Percentiles rank a stretch among this genome's conserved stretches.
phyloP scores from a whole-genome alignment of 2,113 vertebrate genomes.

The Noctilio leporinus region DNA sequence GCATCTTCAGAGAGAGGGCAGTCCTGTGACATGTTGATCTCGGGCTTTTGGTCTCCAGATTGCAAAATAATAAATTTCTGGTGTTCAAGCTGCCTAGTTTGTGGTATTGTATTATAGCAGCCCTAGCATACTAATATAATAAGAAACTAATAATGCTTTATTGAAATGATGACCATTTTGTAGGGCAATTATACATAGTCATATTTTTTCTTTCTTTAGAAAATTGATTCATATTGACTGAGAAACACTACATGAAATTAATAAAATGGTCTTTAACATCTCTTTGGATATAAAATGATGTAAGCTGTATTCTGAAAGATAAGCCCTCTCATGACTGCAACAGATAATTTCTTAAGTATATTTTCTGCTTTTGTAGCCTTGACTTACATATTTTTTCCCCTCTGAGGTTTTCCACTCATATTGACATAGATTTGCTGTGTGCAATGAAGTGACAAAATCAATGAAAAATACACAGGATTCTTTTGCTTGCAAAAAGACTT shows the following conservation, averaged over 20 bases:
- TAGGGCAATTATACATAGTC: neutral
- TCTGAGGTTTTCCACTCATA: constrained; percentile 78
- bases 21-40: neutral
- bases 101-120: neutral
- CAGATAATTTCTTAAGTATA: constrained; percentile 76
- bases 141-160: neutral
- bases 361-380: constrained; percentile 76
- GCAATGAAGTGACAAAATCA: constrained; percentile 82
- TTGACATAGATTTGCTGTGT: constrained; percentile 80
- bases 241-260: constrained; percentile 40
- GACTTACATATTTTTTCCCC: constrained; percentile 73
- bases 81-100: neutral
- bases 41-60: neutral
- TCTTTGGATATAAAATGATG: constrained; percentile 41
- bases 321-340: constrained; percentile 71
- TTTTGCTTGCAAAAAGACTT: constrained; percentile 65
- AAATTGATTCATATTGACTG: constrained; percentile 11
- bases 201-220: neutral
- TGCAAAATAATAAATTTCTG: neutral
- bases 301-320: constrained; percentile 73
- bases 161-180: neutral
- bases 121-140: neutral
- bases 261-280: constrained; percentile 58
- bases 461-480: constrained; percentile 68
- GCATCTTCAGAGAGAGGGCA: neutral